Evolutionary conservation across 2,888 invertebrate genomes (phyloP).

Genomic region (Harmothoe impar): DNA sequence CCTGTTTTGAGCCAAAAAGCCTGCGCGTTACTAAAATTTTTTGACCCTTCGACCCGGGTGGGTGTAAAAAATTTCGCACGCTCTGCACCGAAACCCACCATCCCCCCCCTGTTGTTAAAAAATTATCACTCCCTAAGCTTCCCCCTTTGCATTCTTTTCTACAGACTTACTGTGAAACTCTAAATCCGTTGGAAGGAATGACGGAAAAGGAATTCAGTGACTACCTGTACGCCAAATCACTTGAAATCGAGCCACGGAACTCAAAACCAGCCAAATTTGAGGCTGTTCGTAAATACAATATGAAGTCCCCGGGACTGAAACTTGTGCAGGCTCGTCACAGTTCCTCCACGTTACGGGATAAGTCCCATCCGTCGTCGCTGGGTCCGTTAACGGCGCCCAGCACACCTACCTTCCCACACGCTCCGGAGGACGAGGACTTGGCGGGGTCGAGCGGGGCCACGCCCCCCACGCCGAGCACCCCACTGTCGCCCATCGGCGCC

Average conservation of each 20-base stretch:
- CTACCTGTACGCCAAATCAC: conserved; percentile 94
- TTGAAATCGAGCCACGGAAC: conserved; percentile 95
- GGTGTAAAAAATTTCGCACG: too few relatives aligned
- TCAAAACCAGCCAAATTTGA: conserved; percentile 92
- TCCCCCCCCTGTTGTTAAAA: too few relatives aligned
- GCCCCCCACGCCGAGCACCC: conserved; percentile 84
- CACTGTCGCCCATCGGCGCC: conserved; percentile 82
- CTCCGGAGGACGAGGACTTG: conserved; percentile 78
- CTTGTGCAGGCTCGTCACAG: conserved; percentile 85
- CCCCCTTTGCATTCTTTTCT: background rate
- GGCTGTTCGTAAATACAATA: conserved; percentile 91
- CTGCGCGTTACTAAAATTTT: too few relatives aligned
- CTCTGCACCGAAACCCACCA: too few relatives aligned
- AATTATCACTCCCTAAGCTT: too few relatives aligned
- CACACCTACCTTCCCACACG: conserved; percentile 79
- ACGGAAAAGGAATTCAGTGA: conserved; percentile 94
- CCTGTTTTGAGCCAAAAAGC: too few relatives aligned
- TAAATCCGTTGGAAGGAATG: conserved; percentile 93
- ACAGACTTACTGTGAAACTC: conserved; percentile 93
- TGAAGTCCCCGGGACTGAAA: conserved; percentile 96
- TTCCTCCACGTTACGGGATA: conserved; percentile 71
- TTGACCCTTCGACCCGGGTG: too few relatives aligned
- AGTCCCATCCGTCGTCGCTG: conserved; percentile 72
- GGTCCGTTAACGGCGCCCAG: conserved; percentile 72
- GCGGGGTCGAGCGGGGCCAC: conserved; percentile 78